Conservation (phyloP, 1,140 invertebrate species). For the Drosophila albomicans region DNA sequence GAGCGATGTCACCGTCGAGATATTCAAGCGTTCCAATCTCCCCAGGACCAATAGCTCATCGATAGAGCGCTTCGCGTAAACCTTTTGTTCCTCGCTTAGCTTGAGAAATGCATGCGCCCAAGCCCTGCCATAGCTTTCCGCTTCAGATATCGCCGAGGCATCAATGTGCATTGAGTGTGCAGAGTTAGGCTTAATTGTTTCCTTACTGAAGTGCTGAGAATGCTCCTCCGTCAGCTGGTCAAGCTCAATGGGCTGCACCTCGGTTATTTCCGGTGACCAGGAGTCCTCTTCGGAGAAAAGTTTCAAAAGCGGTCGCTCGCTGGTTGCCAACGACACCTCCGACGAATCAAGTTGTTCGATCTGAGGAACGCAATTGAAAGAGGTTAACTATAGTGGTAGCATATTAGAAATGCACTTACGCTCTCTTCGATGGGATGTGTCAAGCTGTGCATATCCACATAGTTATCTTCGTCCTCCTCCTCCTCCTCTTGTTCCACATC, state of each 20-base stretch:
- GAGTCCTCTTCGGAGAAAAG: conserved; percentile 63
- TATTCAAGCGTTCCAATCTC: conserved; percentile 56
- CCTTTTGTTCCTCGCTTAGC: conserved; percentile 68
- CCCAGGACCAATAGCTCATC: conserved; percentile 69
- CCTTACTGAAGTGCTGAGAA: conserved; percentile 23
- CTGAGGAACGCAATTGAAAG: not conserved
- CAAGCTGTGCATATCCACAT: conserved; percentile 22
- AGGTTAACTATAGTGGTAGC: too few relatives aligned
- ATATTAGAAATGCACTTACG: not conserved
- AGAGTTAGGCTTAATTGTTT: conserved; percentile 18
- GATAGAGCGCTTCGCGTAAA: conserved; percentile 74
- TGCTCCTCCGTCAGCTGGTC: conserved; percentile 35
- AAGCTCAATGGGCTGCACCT: conserved; percentile 54
- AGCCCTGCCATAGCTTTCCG: conserved; percentile 66
- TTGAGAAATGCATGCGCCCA: conserved; percentile 74
- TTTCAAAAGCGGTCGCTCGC: conserved; percentile 58
- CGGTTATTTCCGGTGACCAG: conserved; percentile 37
- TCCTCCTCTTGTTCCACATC: conserved; percentile 27
- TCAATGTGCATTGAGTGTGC: conserved; percentile 33
- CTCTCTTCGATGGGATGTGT: not conserved
- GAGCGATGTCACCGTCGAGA: conserved; percentile 68
- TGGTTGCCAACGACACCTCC: not conserved
- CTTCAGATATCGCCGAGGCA: conserved; percentile 58
- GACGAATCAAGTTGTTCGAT: not conserved
- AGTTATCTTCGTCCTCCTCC: not conserved